phyloP scores from a whole-genome alignment of 2,888 invertebrate species.

The Philereme transversata region DNA sequence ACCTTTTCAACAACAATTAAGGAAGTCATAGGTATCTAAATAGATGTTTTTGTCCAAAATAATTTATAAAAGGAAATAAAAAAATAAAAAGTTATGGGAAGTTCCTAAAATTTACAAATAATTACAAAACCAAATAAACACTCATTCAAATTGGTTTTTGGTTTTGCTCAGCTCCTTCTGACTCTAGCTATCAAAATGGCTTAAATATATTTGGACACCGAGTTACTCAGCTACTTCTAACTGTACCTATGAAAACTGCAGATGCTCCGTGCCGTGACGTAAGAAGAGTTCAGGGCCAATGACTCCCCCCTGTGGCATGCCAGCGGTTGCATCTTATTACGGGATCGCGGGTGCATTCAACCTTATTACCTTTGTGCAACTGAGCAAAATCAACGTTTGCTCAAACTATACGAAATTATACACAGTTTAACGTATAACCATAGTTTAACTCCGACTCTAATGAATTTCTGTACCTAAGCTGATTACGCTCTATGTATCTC shows the following conservation, averaged over 20 bases:
- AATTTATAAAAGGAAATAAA: no score
- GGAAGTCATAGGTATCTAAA: no score
- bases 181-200: no score
- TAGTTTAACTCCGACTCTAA: constrained; percentile 7
- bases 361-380: constrained; percentile 44
- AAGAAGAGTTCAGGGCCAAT: constrained; percentile 60
- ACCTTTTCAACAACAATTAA: no score
- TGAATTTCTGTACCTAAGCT: constrained; percentile 3
- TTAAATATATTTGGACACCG: no score
- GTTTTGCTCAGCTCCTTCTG: no score
- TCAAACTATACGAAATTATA: constrained; percentile 29
- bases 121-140: no score
- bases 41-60: no score
- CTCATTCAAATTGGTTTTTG: no score
- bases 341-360: constrained; percentile 58
- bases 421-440: constrained; percentile 1
- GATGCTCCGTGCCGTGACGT: constrained; percentile 35
- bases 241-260: constrained; percentile 21
- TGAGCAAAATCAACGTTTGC: constrained; percentile 35
- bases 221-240: constrained; percentile 8
- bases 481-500: no score
- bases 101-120: no score
- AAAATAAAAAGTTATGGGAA: no score
- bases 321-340: constrained; percentile 49
- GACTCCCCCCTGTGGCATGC: constrained; percentile 49